Conservation (phyloP, 2,113 vertebrate genomes). For the Chunga burmeisteri region DNA sequence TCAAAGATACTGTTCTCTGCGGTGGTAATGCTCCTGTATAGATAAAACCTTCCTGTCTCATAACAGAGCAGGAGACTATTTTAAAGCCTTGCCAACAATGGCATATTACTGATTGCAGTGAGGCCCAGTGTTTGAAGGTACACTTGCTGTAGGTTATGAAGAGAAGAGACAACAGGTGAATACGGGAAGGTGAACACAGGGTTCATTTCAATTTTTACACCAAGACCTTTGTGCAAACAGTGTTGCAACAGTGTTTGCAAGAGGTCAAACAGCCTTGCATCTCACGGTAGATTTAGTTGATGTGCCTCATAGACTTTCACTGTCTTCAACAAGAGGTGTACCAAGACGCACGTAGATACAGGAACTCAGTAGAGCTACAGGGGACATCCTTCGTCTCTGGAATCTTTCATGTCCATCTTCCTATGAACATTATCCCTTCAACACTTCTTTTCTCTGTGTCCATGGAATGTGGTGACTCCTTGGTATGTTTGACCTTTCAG, state of each 20-base stretch:
- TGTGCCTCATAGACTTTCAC: background rate
- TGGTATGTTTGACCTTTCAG: background rate
- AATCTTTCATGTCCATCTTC: background rate
- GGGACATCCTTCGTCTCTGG: background rate
- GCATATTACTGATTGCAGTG: background rate
- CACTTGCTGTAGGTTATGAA: background rate
- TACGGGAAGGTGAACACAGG: background rate
- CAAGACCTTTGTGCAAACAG: background rate
- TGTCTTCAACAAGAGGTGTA: background rate
- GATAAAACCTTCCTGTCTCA: background rate
- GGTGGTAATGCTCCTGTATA: background rate
- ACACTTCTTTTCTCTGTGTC: background rate
- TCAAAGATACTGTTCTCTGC: background rate
- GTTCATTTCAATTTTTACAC: background rate
- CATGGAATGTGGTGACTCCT: background rate
- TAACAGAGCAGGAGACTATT: background rate
- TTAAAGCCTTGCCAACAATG: background rate
- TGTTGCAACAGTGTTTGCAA: background rate
- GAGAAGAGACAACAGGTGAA: background rate
- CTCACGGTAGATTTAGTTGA: background rate
- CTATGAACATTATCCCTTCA: background rate
- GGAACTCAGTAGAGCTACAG: background rate
- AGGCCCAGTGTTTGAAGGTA: background rate
- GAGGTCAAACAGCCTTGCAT: background rate
- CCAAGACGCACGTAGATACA: background rate